Conservation (phyloP, 2,888 invertebrate species). For the Athalia rosae region DNA sequence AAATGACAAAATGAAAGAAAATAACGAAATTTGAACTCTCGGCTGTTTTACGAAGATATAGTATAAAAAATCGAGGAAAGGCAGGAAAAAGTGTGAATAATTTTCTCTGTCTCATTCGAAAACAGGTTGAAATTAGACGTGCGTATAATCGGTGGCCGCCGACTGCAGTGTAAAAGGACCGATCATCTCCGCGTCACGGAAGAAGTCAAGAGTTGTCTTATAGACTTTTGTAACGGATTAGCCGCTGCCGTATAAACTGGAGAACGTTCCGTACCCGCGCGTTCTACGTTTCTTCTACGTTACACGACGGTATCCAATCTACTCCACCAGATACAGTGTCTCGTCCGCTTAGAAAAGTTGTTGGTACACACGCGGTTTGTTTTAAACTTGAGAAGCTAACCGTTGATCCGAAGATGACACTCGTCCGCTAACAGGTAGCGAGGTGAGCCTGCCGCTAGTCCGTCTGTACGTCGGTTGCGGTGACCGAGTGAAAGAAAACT, state of each 20-base stretch:
- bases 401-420: constrained; percentile 42
- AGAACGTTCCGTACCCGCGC: neutral
- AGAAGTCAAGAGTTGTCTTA: neutral
- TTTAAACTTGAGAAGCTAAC: neutral
- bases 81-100: too few species aligned
- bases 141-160: too few species aligned
- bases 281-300: neutral
- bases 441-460: constrained; percentile 43
- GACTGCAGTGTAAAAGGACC: too few species aligned
- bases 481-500: constrained; percentile 27
- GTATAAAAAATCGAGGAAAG: too few species aligned
- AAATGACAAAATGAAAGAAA: too few species aligned
- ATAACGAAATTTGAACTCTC: too few species aligned
- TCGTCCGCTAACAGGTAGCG: neutral
- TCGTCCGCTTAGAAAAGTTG: neutral
- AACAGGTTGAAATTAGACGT: too few species aligned
- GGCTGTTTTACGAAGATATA: too few species aligned
- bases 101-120: too few species aligned
- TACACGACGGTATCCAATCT: too few species aligned
- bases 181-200: too few species aligned
- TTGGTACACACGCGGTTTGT: constrained; percentile 8
- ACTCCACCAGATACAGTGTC: too few species aligned
- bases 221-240: constrained; percentile 26
- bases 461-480: neutral
- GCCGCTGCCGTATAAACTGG: neutral